Evolutionary conservation across 2,888 invertebrate genomes (phyloP).

Genomic region (Zootermopsis nevadensis): DNA sequence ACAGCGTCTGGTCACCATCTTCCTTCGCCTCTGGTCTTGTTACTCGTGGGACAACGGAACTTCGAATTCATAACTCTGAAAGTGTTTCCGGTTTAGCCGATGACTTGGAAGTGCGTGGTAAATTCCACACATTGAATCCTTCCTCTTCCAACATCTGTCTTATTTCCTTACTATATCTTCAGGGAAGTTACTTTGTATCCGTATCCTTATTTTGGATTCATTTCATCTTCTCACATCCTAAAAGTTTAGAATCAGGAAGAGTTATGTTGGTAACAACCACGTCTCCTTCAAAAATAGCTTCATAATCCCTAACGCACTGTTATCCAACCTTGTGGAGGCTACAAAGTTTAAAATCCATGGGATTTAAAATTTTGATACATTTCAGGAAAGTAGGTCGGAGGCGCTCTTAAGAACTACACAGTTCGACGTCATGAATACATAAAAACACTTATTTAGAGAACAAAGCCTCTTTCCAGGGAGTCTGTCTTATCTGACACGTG

Average conservation of each 20-base stretch:
- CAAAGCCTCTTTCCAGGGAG: too few relatives aligned
- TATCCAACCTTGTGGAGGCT: slow-evolving; percentile 9
- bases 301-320: not conserved
- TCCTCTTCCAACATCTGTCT: not conserved
- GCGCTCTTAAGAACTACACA: too few relatives aligned
- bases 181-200: too few relatives aligned
- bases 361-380: not conserved
- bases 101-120: not conserved
- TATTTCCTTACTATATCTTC: not conserved
- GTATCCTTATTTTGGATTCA: slow-evolving; percentile 8
- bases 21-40: slow-evolving; percentile 20
- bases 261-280: not conserved
- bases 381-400: not conserved
- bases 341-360: not conserved
- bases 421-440: too few relatives aligned
- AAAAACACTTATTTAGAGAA: too few relatives aligned
- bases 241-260: not conserved
- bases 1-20: not conserved
- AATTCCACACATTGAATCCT: not conserved
- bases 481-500: too few relatives aligned
- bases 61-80: too few relatives aligned
- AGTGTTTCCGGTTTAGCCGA: too few relatives aligned
- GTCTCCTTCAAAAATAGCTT: not conserved
- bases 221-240: not conserved
- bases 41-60: not conserved